Percentiles rank a stretch among this genome's conserved stretches.
Conservation (phyloP, 2,797 vertebrate species). For the Choloepus didactylus region DNA sequence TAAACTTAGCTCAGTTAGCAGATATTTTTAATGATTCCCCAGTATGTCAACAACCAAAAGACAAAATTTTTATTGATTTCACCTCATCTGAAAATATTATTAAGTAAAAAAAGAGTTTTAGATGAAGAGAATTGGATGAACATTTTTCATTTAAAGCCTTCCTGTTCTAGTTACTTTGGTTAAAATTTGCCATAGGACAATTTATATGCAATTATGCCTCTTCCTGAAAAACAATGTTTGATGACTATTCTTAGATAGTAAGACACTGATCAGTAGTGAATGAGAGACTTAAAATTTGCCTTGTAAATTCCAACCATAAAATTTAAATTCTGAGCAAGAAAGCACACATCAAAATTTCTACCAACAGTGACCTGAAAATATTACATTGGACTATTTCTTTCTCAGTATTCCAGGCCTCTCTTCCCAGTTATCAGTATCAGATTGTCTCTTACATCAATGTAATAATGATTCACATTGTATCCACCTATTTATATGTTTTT, state of each 20-base stretch:
- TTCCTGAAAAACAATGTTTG: neutral
- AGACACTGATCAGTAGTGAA: neutral
- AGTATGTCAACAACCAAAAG: neutral
- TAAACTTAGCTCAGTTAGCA: neutral
- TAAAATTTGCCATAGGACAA: neutral
- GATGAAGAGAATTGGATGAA: neutral
- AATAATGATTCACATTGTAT: too few relatives aligned
- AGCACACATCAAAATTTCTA: neutral
- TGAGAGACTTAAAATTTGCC: neutral
- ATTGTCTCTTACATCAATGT: too few relatives aligned
- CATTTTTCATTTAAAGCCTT: neutral
- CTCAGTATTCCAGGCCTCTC: too few relatives aligned
- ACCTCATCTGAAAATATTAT: neutral
- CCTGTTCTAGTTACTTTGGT: neutral
- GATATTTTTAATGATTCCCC: neutral
- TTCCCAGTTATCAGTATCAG: too few relatives aligned
- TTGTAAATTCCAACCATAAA: neutral
- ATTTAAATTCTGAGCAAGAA: neutral
- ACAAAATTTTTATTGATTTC: conserved; percentile 7
- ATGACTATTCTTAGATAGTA: neutral
- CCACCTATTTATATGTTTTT: too few relatives aligned
- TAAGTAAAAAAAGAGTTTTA: neutral
- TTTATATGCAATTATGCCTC: neutral
- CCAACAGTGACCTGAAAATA: too few relatives aligned
- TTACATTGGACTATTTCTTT: too few relatives aligned